Percentiles rank a stretch among this genome's conserved stretches.
phyloP scores from a whole-genome alignment of 2,888 invertebrate species.

The Quadroppia sp. region DNA sequence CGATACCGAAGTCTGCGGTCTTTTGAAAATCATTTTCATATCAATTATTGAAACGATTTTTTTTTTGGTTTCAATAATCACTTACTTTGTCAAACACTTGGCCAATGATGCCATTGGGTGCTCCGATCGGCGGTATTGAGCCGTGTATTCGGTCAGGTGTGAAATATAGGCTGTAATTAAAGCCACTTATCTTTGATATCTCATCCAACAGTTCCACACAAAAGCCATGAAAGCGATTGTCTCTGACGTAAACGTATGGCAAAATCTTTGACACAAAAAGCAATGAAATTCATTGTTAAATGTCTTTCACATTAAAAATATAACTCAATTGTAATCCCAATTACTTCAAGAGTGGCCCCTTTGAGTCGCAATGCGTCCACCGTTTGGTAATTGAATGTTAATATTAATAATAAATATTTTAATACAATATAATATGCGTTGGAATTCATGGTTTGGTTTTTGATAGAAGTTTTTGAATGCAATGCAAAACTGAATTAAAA shows the following conservation, averaged over 20 bases:
- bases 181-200: conserved; percentile 23
- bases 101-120: conserved; percentile 33
- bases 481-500: no score
- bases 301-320: neutral
- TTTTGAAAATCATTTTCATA: neutral
- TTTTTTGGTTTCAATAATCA: neutral
- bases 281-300: no score
- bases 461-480: no score
- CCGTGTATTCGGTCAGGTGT: conserved; percentile 35
- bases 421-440: no score
- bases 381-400: no score
- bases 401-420: no score
- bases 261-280: neutral
- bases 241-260: neutral
- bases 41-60: neutral
- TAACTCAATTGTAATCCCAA: neutral
- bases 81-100: conserved; percentile 36
- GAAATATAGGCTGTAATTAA: conserved; percentile 33
- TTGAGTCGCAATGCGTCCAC: no score
- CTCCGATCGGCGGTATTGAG: neutral
- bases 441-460: no score
- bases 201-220: conserved; percentile 38
- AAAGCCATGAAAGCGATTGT: conserved; percentile 10
- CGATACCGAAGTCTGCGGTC: conserved; percentile 40
- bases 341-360: neutral